These are phyloP conservation scores for Polyploca ridens DNA, from an alignment of 2,888 invertebrate genomes.

Conservation along the genomic window DNA sequence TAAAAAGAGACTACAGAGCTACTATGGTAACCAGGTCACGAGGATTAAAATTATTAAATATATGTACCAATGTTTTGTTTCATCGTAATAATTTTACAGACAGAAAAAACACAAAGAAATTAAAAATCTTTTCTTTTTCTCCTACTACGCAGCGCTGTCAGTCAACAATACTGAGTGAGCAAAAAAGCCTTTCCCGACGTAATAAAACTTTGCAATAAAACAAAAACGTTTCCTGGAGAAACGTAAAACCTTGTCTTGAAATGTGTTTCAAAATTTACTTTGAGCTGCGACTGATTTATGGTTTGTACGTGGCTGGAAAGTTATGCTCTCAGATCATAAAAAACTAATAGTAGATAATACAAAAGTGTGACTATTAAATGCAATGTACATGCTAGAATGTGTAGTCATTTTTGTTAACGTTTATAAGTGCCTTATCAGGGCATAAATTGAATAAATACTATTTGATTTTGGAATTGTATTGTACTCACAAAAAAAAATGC, in stretches of 20 bases:
- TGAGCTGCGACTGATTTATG: conserved; percentile 11
- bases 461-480: too few species aligned
- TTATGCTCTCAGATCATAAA: neutral
- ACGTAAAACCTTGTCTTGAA: conserved; percentile 8
- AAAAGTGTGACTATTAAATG: too few species aligned
- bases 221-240: neutral
- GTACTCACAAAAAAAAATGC: too few species aligned
- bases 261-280: conserved; percentile 12
- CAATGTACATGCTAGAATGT: too few species aligned
- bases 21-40: too few species aligned
- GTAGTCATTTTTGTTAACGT: too few species aligned
- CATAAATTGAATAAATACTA: too few species aligned
- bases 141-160: neutral
- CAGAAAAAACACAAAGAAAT: neutral
- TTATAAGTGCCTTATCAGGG: too few species aligned
- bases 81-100: neutral
- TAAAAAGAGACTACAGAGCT: too few species aligned
- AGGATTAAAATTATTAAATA: too few species aligned
- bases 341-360: neutral
- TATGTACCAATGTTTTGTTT: too few species aligned
- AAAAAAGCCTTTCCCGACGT: neutral
- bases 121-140: neutral
- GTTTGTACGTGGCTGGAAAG: conserved; percentile 7
- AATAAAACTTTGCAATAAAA: conserved; percentile 12
- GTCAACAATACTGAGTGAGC: conserved; percentile 1